Conservation (phyloP, 2,113 vertebrate genomes). For the Pelmatolapia mariae region DNA sequence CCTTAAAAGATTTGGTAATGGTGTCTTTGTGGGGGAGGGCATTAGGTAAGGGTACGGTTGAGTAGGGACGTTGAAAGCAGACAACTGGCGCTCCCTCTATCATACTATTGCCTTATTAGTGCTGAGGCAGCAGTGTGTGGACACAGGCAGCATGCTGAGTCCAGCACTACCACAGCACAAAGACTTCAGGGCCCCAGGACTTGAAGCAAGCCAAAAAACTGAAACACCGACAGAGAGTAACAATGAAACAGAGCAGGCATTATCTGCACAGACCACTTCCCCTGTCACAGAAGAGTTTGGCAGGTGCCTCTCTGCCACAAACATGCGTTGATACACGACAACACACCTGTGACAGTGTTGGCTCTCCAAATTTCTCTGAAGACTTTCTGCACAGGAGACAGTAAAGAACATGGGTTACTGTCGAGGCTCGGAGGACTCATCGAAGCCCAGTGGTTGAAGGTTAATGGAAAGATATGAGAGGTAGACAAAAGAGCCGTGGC, state of each 20-base stretch:
- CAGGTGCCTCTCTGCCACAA: constrained; percentile 43
- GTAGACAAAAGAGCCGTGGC: constrained; percentile 26
- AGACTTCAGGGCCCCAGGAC: constrained; percentile 60
- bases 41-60: constrained; percentile 49
- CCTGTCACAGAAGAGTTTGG: constrained; percentile 30
- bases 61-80: constrained; percentile 62
- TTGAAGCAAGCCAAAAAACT: constrained; percentile 36
- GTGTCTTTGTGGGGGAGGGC: constrained; percentile 26
- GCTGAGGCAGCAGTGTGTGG: constrained; percentile 74
- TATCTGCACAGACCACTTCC: neutral
- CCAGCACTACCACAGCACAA: constrained; percentile 69
- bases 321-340: constrained; percentile 2
- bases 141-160: constrained; percentile 69
- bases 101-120: constrained; percentile 66
- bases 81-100: constrained; percentile 57
- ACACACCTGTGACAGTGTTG: neutral
- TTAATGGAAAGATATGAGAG: constrained; percentile 53
- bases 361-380: neutral
- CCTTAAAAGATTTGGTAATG: constrained; percentile 56
- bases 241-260: neutral
- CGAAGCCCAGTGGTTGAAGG: constrained; percentile 3
- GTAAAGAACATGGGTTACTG: neutral
- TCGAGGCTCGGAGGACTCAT: neutral
- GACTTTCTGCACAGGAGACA: neutral
- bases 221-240: constrained; percentile 11